phyloP scores from a whole-genome alignment of 2,888 invertebrate species.

The Cotesia congregata region DNA sequence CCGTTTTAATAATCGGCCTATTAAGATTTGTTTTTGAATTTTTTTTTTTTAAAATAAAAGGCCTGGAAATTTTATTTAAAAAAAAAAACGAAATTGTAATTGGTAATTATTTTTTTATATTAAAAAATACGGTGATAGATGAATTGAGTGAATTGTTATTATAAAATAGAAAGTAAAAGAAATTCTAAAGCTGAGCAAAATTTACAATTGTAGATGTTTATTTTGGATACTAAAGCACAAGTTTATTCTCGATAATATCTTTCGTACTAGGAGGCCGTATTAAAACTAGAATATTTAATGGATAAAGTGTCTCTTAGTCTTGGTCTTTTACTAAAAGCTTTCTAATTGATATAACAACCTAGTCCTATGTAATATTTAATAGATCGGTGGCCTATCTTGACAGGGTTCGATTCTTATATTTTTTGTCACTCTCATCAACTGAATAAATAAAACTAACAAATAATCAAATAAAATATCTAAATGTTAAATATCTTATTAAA shows the following conservation, averaged over 20 bases:
- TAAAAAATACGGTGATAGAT: not conserved
- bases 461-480: slow-evolving; percentile 17
- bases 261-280: slow-evolving; percentile 5
- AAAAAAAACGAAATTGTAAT: not conserved
- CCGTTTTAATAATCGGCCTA: not conserved
- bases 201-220: slow-evolving; percentile 24
- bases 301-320: slow-evolving; percentile 16
- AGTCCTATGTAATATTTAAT: slow-evolving; percentile 34
- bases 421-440: slow-evolving; percentile 35
- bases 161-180: not conserved
- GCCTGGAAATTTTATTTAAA: not conserved
- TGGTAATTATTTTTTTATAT: too few species aligned
- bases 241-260: slow-evolving; percentile 28
- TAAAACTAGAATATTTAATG: not conserved
- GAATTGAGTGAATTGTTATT: not conserved
- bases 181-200: slow-evolving; percentile 9
- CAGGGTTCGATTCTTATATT: slow-evolving; percentile 44
- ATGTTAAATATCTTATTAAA: slow-evolving; percentile 14
- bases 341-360: slow-evolving; percentile 17
- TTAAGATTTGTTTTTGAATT: not conserved
- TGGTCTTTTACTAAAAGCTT: slow-evolving; percentile 20
- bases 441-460: slow-evolving; percentile 21
- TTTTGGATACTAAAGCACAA: slow-evolving; percentile 34
- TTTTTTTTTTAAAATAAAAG: not conserved
- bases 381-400: slow-evolving; percentile 48